These are phyloP conservation scores for Spatulosminthurus flaviceps DNA, from an alignment of 2,888 invertebrate genomes.

Conservation along the genomic window DNA sequence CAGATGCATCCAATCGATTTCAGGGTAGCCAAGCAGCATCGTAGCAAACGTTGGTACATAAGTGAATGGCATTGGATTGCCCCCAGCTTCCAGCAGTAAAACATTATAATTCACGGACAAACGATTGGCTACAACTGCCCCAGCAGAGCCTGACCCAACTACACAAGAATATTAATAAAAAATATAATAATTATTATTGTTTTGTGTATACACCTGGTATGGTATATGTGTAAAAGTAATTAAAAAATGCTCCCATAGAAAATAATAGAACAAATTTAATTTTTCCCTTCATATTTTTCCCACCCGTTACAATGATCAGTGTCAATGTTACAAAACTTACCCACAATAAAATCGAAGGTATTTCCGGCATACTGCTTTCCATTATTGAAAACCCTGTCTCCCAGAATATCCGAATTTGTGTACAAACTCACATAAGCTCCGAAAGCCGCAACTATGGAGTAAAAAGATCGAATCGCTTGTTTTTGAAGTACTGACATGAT, in stretches of 20 bases:
- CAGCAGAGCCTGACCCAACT: slow-evolving; percentile 35
- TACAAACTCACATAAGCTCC: background rate
- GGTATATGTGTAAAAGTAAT: too few species aligned
- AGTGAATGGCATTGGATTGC: slow-evolving; percentile 26
- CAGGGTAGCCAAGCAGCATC: slow-evolving; percentile 21
- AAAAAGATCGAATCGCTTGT: background rate
- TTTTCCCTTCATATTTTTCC: too few species aligned
- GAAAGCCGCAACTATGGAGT: background rate
- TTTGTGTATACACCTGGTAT: too few species aligned
- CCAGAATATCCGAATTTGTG: background rate
- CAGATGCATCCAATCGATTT: slow-evolving; percentile 33
- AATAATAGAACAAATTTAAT: too few species aligned
- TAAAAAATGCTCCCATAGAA: too few species aligned
- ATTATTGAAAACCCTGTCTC: background rate
- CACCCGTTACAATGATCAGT: too few species aligned
- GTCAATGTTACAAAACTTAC: slow-evolving; percentile 10
- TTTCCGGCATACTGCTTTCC: background rate
- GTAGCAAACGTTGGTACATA: slow-evolving; percentile 20
- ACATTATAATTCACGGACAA: slow-evolving; percentile 27
- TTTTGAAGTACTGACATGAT: background rate
- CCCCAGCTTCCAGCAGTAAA: slow-evolving; percentile 37
- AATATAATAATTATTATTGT: too few species aligned
- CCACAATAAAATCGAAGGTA: background rate
- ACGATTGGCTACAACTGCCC: slow-evolving; percentile 26
- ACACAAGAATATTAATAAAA: too few species aligned